Conservation (phyloP, 2,888 invertebrate species). For the Dorcus parallelipipedus region DNA sequence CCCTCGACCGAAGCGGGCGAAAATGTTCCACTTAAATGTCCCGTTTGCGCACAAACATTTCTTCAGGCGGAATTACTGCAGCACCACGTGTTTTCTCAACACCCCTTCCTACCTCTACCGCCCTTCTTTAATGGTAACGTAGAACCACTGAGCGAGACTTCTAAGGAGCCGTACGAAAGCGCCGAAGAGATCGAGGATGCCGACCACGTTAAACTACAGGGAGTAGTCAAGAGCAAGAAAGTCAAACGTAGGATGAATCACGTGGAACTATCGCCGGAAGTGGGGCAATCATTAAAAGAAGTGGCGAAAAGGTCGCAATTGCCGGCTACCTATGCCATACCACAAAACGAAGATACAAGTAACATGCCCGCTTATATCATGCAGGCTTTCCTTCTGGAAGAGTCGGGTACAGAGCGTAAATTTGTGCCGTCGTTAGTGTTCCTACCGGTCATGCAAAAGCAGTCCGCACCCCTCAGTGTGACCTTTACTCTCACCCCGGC, state of each 20-base stretch:
- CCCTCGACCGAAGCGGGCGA: conserved; percentile 35
- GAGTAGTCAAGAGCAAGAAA: conserved; percentile 41
- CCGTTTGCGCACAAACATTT: conserved; percentile 58
- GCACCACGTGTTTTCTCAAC: conserved; percentile 62
- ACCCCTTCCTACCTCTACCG: conserved; percentile 49
- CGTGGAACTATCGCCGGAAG: conserved; percentile 45
- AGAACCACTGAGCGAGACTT: conserved; percentile 39
- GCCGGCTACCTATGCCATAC: conserved; percentile 65
- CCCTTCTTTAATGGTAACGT: conserved; percentile 47
- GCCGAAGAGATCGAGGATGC: conserved; percentile 33
- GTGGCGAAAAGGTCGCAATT: conserved; percentile 55
- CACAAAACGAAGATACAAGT: conserved; percentile 43
- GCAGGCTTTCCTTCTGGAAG: conserved; percentile 89
- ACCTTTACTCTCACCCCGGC: conserved; percentile 93
- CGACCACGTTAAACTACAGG: conserved; percentile 8
- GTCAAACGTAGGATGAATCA: conserved; percentile 32
- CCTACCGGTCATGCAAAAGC: conserved; percentile 86
- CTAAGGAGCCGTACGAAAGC: conserved; percentile 35
- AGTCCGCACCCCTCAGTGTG: conserved; percentile 81
- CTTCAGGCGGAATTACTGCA: conserved; percentile 58
- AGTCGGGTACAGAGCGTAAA: conserved; percentile 52
- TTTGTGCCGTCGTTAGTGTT: conserved; percentile 91
- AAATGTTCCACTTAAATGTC: conserved; percentile 51
- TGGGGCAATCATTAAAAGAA: conserved; percentile 52
- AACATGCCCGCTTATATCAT: conserved; percentile 61